Percentiles rank a stretch among this genome's conserved stretches.
These are phyloP conservation scores for Asteroscopus sphinx DNA, from an alignment of 2,888 invertebrate species.

Conservation along the genomic window DNA sequence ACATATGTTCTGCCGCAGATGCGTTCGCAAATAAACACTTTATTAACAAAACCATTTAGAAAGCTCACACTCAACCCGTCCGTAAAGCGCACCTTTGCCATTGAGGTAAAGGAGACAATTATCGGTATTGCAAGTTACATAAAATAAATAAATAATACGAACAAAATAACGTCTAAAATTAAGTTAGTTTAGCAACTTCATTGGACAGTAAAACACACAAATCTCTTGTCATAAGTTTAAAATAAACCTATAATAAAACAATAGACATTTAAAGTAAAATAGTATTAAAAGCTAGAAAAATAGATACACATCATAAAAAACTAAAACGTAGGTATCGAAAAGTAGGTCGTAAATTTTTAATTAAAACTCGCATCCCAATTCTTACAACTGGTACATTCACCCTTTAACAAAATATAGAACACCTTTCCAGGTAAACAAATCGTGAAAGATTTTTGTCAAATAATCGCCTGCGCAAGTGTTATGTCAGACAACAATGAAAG, in stretches of 20 bases:
- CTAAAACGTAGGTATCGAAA: no score
- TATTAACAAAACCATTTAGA: slow-evolving; percentile 64
- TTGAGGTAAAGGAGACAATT: slow-evolving; percentile 61
- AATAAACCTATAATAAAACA: no score
- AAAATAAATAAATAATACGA: no score
- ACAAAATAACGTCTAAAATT: no score
- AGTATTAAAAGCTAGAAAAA: no score
- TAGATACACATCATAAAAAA: no score
- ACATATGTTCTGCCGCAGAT: slow-evolving; percentile 73
- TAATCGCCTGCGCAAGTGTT: slow-evolving; percentile 82
- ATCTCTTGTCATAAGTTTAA: no score
- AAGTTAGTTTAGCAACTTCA: no score
- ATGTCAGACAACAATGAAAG: slow-evolving; percentile 64
- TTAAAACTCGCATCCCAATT: background rate
- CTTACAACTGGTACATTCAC: slow-evolving; percentile 52
- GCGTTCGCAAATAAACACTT: slow-evolving; percentile 80
- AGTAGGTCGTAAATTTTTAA: no score
- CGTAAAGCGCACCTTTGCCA: slow-evolving; percentile 73
- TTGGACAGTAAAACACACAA: no score
- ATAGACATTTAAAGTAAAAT: no score
- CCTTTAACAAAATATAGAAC: slow-evolving; percentile 66
- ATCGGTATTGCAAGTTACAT: slow-evolving; percentile 1
- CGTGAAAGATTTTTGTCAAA: slow-evolving; percentile 80
- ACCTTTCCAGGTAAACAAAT: slow-evolving; percentile 78
- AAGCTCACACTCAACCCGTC: slow-evolving; percentile 74